Evolutionary conservation across 2,888 invertebrate genomes (phyloP), one percentile per base, ranked within the genome.

Genomic region (Lydus trimaculatus): DNA sequence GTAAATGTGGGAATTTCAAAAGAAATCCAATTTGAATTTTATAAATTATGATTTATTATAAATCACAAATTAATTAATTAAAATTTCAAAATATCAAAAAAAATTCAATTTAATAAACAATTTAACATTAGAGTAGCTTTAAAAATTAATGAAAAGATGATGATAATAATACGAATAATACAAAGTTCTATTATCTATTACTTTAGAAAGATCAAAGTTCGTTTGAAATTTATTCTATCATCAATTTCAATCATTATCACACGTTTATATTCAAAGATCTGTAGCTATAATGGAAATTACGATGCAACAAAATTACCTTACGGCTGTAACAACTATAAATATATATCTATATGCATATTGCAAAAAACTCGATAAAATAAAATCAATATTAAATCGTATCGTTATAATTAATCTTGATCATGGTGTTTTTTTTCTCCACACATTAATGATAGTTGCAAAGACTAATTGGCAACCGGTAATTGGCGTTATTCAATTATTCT

Each of bases 161-260:
- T 28, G 4, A 28, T 28, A 28, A 28, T 28, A 28, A 28, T 28
- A 28, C 28, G 2, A 6, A 1, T 6, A 25, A 25, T 25, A 56
- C 3, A 56, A 9, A 48, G 20, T 48, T 9, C 20, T 48, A 25
- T 56, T 36, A 36, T 56, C 25, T 56, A 56, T 25, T 6, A 56
- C 5, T 13, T 56, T 48, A 20, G 9, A 25, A 56, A 56, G 56
- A 56, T 56, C 56, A 56, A 56, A 56, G 56, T 56, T 56, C 25
- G 25, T 56, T 56, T 23, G 15, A 23, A 25, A 56, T 56, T 56
- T 25, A 56, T 25, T 56, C 56, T 25, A 56, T 56, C 56, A 56
- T 25, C 25, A 56, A 56, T 23, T 48, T 56, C 56, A 56, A 56
- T 56, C 56, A 56, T 56, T 56, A 56, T 56, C 56, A 56, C 56